Evolutionary conservation across 2,113 vertebrate species (phyloP), one percentile per base, ranked within the genome.

Genomic region (Strigops habroptila): DNA sequence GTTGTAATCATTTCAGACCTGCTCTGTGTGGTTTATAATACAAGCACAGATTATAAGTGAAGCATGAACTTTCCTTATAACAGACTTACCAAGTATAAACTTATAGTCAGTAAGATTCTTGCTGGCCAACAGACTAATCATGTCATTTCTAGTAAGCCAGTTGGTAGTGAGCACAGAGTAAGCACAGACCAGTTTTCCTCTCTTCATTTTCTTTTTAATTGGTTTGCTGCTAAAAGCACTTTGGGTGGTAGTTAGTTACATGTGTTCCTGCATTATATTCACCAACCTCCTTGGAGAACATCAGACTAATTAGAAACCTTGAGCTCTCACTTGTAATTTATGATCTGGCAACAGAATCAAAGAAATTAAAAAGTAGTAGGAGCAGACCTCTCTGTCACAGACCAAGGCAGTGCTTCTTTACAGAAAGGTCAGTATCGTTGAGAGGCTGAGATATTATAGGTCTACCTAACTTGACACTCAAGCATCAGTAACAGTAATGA

Each of bases 271-370:
- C 55, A n/a, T 80, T 86, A 51, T 60, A 91, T 85, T 49, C 22
- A 0, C 59, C 74, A 53, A 52, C 37, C 39, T 90, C 70, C 86
- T 80, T 78, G 68, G 89, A 96, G 93, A 89, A 25, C 62, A n/a
- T 44, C 44, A 82, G 41, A 68, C 87, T 97, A 95, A 97, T 97
- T 96, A 97, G 78, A 88, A 91, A 71, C 64, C 8, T n/a, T 43
- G 70, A 93, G 82, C 68, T 95, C 74, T 95, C 82, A 37, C 60
- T 95, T 78, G 85, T 93, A 87, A 96, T 96, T 97, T 94, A 73
- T 88, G 51, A 93, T 96, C 88, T 95, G 95, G 93, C 80, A 83
- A 71, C 10, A 81, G 90, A 88, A 91, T 62, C 60, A 90, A 69
- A 63, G 75, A 89, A 80, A 91, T 95, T 87, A 30, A 76, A 73